Evolutionary conservation across 2,888 invertebrate species (phyloP), one percentile per base, ranked within the genome.

Genomic region (Sinohyriopsis cumingii): DNA sequence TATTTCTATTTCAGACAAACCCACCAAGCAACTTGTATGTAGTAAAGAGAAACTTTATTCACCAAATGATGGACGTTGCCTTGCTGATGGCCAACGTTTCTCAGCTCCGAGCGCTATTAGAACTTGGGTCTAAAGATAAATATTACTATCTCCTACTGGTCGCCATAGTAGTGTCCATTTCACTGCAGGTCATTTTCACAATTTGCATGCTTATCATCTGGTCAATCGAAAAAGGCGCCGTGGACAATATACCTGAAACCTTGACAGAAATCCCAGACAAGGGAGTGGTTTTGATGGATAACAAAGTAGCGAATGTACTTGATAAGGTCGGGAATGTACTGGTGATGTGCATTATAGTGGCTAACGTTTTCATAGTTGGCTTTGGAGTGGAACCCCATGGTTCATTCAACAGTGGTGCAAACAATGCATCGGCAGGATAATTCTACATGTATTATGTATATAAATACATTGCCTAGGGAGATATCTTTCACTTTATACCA

Each of bases 1-100:
- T 3, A 12, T 45, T 45, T 45, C 3, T 12, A 45, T 45, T 45
- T 45, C 45, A 45, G 45, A 12, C 45, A 45, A 45, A 45, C 4
- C 45, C 45, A 12, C 12, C 45, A 45, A 45, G 45, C 45, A 77
- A 77, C 53, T 68, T 77, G n/a, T 77, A 77, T 57, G 77, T 77
- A 5, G 77, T 74, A 0, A 77, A 77, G 63, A 56, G 77, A 19
- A 77, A 77, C 65, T 77, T 77, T 56, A 74, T 77, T 5, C 77
- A 77, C 59, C 77, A 77, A 53, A 60, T 80, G 61, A 76, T 80
- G 78, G 80, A 80, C 63, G 80, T 80, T 0, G 80, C 80, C 25
- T 69, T 80, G 1, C 67, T 80, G 45, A 77, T 78, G 77, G 78
- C 80, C 15, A 80, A 80, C 54, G 80, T 78, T 22, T 78, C 78